Evolutionary conservation across 2,797 vertebrate genomes (phyloP).

Genomic region (Myripristis jacobus): DNA sequence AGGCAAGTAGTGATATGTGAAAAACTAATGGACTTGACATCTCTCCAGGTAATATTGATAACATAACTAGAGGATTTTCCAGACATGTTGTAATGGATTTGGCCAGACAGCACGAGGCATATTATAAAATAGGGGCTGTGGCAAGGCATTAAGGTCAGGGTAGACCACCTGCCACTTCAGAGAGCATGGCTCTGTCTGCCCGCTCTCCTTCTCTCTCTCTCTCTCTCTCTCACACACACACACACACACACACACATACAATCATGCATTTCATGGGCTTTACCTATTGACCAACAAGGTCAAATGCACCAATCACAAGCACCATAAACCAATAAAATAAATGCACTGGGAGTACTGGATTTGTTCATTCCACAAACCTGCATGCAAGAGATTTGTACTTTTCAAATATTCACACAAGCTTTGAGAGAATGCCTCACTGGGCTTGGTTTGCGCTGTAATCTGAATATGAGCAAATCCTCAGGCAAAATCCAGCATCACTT

Average conservation of each 20-base stretch:
- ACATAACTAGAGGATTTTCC: background rate
- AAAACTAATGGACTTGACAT: background rate
- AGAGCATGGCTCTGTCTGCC: background rate
- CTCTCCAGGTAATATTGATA: background rate
- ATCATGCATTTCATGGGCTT: background rate
- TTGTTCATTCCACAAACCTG: slow-evolving; percentile 11
- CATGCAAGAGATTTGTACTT: slow-evolving; percentile 3
- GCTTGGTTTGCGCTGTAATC: slow-evolving; percentile 11
- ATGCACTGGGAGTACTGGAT: background rate
- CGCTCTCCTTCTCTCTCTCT: no score
- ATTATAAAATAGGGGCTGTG: background rate
- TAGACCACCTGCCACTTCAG: slow-evolving; percentile 3
- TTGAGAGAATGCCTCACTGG: slow-evolving; percentile 39
- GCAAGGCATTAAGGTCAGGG: background rate
- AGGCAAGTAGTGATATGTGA: background rate
- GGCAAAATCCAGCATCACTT: background rate
- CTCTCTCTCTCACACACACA: slow-evolving; percentile 12
- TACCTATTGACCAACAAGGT: background rate
- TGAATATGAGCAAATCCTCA: slow-evolving; percentile 3
- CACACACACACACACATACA: slow-evolving; percentile 8
- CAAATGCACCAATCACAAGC: slow-evolving; percentile 9
- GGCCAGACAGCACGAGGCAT: slow-evolving; percentile 1
- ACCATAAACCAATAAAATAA: slow-evolving; percentile 4
- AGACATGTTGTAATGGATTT: background rate
- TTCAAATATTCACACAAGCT: slow-evolving; percentile 42